Conservation (phyloP, 2,113 vertebrate species). For the Mormyrus iriodes region DNA sequence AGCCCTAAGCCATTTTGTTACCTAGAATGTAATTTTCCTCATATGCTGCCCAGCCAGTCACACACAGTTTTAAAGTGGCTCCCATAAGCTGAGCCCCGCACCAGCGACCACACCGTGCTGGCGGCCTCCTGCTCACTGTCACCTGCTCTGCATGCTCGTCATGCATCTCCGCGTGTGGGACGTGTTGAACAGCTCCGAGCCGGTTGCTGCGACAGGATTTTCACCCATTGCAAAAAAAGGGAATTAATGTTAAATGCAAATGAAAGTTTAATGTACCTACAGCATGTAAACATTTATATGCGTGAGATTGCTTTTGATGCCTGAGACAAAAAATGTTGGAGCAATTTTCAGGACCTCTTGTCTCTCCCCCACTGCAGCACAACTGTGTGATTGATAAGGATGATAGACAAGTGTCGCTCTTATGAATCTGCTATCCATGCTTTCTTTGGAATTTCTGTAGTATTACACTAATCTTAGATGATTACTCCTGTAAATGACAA, state of each 20-base stretch:
- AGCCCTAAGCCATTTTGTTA: neutral
- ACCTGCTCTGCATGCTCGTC: neutral
- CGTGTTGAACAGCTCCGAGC: neutral
- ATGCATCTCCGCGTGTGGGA: neutral
- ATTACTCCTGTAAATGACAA: neutral
- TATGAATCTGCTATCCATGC: neutral
- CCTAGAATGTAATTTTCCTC: neutral
- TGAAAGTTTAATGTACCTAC: neutral
- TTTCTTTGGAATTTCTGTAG: neutral
- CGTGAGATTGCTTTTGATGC: neutral
- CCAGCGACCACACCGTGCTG: neutral
- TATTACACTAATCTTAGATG: neutral
- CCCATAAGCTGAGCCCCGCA: neutral
- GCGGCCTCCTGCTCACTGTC: neutral
- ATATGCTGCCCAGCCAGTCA: neutral
- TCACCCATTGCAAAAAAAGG: neutral
- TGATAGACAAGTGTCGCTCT: neutral
- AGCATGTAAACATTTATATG: neutral
- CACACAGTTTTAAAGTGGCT: neutral
- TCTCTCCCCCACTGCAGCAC: neutral
- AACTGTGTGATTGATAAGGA: neutral
- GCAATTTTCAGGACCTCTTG: neutral
- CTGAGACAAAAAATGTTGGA: neutral
- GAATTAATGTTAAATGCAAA: neutral
- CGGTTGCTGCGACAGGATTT: neutral